Conservation (phyloP, 1,140 invertebrate genomes). For the Drosophila funebris region DNA sequence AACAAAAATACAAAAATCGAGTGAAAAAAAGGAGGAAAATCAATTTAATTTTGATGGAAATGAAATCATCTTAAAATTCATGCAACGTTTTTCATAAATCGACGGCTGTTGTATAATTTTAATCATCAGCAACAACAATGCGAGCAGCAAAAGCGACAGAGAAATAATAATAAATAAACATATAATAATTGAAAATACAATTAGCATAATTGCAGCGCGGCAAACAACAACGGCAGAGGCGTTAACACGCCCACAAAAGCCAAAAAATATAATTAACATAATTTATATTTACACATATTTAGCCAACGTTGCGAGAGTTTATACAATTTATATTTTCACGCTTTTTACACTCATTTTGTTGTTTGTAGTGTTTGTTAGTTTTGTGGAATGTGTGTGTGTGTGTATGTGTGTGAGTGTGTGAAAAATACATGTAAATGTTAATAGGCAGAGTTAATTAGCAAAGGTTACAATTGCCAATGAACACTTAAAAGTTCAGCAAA, state of each 20-base stretch:
- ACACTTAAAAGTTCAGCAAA: background rate
- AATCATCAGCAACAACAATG: constrained; percentile 50
- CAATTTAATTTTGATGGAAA: constrained; percentile 72
- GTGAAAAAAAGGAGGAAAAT: constrained; percentile 41
- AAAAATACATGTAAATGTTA: constrained; percentile 14
- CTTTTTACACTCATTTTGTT: constrained; percentile 18
- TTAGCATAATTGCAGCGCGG: constrained; percentile 70
- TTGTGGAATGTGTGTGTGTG: background rate
- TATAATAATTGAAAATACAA: constrained; percentile 80
- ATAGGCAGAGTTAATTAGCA: constrained; percentile 29
- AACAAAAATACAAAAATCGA: no score
- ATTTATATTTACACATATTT: constrained; percentile 79
- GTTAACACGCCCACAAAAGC: constrained; percentile 19
- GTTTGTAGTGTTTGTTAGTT: background rate
- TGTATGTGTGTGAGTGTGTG: background rate
- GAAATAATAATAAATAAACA: constrained; percentile 79
- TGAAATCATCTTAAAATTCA: constrained; percentile 75
- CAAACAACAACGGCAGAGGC: constrained; percentile 15
- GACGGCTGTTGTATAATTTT: constrained; percentile 70
- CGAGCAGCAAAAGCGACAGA: constrained; percentile 7
- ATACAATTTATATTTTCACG: constrained; percentile 16
- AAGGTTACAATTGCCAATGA: background rate
- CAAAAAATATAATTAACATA: constrained; percentile 70
- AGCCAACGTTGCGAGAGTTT: constrained; percentile 40
- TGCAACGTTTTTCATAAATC: constrained; percentile 70